Percentiles rank a stretch among this genome's conserved stretches.
Conservation (phyloP, 2,113 vertebrate species). For the Cariama cristata region DNA sequence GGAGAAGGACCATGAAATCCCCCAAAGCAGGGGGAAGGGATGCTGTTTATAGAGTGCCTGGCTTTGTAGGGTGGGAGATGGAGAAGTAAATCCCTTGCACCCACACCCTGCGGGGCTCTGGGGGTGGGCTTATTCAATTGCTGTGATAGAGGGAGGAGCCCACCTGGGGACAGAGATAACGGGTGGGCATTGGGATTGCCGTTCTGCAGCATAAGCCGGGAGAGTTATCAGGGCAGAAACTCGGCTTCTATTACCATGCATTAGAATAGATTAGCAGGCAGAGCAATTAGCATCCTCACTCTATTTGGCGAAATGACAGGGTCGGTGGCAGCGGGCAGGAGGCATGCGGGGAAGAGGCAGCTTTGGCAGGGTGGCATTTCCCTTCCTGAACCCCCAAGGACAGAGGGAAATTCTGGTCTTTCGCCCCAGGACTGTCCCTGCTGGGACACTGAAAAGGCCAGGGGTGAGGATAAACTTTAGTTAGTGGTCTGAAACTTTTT, state of each 20-base stretch:
- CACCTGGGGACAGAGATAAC: constrained; percentile 74
- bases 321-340: neutral
- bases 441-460: neutral
- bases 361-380: neutral
- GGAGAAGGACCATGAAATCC: neutral
- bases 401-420: neutral
- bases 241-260: constrained; percentile 72
- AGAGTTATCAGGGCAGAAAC: constrained; percentile 68
- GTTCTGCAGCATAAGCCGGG: constrained; percentile 19
- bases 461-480: neutral
- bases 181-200: neutral
- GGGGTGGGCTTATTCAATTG: constrained; percentile 6
- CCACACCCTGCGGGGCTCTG: neutral
- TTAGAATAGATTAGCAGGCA: constrained; percentile 76
- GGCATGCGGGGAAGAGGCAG: neutral
- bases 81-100: constrained; percentile 26
- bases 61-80: neutral
- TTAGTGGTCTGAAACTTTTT: neutral
- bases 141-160: constrained; percentile 1
- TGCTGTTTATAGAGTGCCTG: neutral
- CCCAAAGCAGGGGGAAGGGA: neutral
- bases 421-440: accelerated
- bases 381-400: neutral
- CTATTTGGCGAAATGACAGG: neutral
- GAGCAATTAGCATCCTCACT: constrained; percentile 59